Base-by-base conservation (phyloP, 2,888 invertebrate genomes). In the Nowickia ferox region DNA sequence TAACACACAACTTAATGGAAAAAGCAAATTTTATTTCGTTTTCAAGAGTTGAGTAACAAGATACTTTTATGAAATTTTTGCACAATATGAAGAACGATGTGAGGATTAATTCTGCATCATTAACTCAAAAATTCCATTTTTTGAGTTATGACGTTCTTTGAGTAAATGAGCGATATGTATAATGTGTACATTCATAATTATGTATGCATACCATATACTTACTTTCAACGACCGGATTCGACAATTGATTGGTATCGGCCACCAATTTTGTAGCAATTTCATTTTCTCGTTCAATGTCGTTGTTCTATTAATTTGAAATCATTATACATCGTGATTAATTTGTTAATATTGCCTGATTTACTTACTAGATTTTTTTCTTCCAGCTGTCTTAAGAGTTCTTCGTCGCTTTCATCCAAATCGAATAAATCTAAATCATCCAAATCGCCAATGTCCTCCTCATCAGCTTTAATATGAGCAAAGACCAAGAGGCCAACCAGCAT, bases 241-340 rank as follows among this genome's bases (percentile, higher is more conserved):
- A 55, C 0, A 92, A 83, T 51, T 90, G 90, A 76, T 90, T 90
- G 48, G 88, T 87, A 19, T 91, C 91, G 4, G 89, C 89, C 5
- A 90, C 92, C 80, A 93, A 80, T 87, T 90, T 89, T 42, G 88
- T 84, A 40, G 92, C 92, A 65, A 92, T 75, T 85, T 92, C 91
- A 87, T 93, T 93, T 89, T 93, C 93, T 44, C 92, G 92, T 17
- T 89, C 88, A 53, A 92, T 69, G 86, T 93, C 93, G 17, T 90
- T 89, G 30, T 88, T 89, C 92, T 93, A 72, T 0, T 0, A 46
- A 46, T 63, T 46, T 9, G 8, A 10, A 63, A 57, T 42, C 13
- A 6, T 46, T 17, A 44, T 10, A 59, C 13, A 30, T 55, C 4
- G 19, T 55, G 1, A 22, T 5, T 40, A 51, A 40, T 40, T 61